Evolutionary conservation across 2,888 invertebrate species (phyloP).

Genomic region (Plebejus anna): DNA sequence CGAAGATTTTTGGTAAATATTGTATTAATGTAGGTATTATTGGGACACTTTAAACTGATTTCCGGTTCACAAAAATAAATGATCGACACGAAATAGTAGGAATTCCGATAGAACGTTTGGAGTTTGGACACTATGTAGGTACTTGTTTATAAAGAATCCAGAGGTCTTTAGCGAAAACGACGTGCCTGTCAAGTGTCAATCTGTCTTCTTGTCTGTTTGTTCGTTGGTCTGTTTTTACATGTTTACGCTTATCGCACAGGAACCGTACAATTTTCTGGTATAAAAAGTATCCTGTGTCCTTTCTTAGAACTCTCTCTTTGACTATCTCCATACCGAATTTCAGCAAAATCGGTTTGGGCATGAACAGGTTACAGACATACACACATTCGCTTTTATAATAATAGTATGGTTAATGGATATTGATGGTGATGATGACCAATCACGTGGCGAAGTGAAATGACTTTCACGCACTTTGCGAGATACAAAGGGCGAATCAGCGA

Average conservation of each 20-base stretch:
- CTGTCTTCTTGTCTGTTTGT: too few relatives aligned
- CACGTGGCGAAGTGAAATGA: not conserved
- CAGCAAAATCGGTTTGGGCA: too few relatives aligned
- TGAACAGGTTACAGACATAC: not conserved
- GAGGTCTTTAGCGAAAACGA: not conserved
- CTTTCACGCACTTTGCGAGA: not conserved
- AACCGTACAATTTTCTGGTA: too few relatives aligned
- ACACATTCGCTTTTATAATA: not conserved
- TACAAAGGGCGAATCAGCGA: slow-evolving; percentile 15
- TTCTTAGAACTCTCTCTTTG: too few relatives aligned
- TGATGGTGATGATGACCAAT: not conserved
- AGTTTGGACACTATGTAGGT: not conserved
- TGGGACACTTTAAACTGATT: not conserved
- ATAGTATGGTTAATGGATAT: not conserved
- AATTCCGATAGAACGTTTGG: not conserved
- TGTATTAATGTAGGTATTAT: slow-evolving; percentile 15
- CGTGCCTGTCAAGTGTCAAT: too few relatives aligned
- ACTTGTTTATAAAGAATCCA: not conserved
- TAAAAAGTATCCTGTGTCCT: too few relatives aligned
- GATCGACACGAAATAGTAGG: not conserved
- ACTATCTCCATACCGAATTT: too few relatives aligned
- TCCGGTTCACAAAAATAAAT: not conserved
- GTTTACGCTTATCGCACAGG: too few relatives aligned
- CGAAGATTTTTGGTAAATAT: slow-evolving; percentile 23
- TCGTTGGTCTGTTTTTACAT: too few relatives aligned